phyloP scores from a whole-genome alignment of 2,888 invertebrate species.

The Phyllotreta cruciferae region DNA sequence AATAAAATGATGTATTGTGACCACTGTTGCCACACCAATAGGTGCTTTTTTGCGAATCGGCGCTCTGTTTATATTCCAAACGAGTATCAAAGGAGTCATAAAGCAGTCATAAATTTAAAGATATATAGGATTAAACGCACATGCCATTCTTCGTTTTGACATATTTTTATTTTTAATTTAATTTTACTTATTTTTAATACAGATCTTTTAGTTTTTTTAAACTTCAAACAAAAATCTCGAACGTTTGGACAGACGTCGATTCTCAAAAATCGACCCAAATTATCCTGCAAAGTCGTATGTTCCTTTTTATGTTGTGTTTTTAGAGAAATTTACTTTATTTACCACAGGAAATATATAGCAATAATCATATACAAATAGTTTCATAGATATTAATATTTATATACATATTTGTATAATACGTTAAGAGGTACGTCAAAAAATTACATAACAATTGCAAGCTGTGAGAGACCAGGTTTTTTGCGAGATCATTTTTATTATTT shows the following conservation, averaged over 20 bases:
- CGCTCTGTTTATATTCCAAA: background rate
- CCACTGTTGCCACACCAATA: conserved; percentile 25
- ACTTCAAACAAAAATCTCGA: too few relatives aligned
- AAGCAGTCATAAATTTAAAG: too few relatives aligned
- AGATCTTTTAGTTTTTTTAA: too few relatives aligned
- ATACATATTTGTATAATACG: conserved; percentile 43
- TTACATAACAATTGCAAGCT: conserved; percentile 38
- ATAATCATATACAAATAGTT: conserved; percentile 58
- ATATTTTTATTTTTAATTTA: too few relatives aligned
- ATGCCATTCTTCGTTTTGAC: too few relatives aligned
- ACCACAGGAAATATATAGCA: conserved; percentile 59
- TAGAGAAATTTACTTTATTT: conserved; percentile 49
- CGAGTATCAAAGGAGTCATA: too few relatives aligned
- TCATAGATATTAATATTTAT: conserved; percentile 50
- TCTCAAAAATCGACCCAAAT: conserved; percentile 10
- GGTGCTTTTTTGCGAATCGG: conserved; percentile 5
- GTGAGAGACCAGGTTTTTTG: conserved; percentile 22
- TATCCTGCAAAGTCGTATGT: conserved; percentile 54
- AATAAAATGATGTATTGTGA: conserved; percentile 22
- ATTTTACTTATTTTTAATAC: too few relatives aligned
- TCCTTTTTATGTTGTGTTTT: conserved; percentile 50
- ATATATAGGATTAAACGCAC: too few relatives aligned
- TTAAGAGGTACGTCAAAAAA: conserved; percentile 40
- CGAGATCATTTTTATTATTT: conserved; percentile 21
- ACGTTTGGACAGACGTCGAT: background rate